Evolutionary conservation across 2,888 invertebrate genomes (phyloP).

Genomic region (Unio delphinus): DNA sequence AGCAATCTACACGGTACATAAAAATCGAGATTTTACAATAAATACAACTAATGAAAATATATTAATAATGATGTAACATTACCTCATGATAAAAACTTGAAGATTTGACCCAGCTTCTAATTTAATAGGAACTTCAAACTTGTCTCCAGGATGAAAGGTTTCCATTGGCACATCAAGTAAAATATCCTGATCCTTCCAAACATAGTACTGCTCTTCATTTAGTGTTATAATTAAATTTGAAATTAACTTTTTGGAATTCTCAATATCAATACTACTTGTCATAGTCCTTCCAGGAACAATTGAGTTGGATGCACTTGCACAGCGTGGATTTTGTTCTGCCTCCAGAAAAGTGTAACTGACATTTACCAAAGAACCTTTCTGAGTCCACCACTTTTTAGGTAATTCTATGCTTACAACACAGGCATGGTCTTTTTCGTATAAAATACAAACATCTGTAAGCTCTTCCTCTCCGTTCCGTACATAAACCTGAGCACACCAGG

Average conservation of each 20-base stretch:
- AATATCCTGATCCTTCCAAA: constrained; percentile 87
- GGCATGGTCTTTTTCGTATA: constrained; percentile 89
- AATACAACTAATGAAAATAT: not conserved
- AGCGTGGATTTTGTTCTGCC: constrained; percentile 60
- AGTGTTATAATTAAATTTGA: constrained; percentile 41
- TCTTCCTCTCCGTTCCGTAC: constrained; percentile 73
- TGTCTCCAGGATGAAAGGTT: constrained; percentile 89
- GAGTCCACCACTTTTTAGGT: constrained; percentile 90
- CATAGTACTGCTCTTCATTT: constrained; percentile 77
- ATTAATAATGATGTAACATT: constrained; percentile 60
- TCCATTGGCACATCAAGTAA: constrained; percentile 90
- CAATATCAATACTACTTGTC: constrained; percentile 27
- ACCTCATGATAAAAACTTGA: constrained; percentile 89
- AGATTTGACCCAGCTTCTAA: constrained; percentile 74
- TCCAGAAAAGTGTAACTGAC: constrained; percentile 88
- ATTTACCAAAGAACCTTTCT: constrained; percentile 76
- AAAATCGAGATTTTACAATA: no score
- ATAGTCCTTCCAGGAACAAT: constrained; percentile 49
- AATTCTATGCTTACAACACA: constrained; percentile 91
- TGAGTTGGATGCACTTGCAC: constrained; percentile 61
- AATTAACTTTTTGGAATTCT: constrained; percentile 39
- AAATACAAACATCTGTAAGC: constrained; percentile 91
- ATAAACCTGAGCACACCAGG: constrained; percentile 66
- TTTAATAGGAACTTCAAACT: constrained; percentile 91
- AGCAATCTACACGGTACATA: no score